Evolutionary conservation across 2,888 invertebrate genomes (phyloP).

Genomic region (Mesoligia furuncula): DNA sequence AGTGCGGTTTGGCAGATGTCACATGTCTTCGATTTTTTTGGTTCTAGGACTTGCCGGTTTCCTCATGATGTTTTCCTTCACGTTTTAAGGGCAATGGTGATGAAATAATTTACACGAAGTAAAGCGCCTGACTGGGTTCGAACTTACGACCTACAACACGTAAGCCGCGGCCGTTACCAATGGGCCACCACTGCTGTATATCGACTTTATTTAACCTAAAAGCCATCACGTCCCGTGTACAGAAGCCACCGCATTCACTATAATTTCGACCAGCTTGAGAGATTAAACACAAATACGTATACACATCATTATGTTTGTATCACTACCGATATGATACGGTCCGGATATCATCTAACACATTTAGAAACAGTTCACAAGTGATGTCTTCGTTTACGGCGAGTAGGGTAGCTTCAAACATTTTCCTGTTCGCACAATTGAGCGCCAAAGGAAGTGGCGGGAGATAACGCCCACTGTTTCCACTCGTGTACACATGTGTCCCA

Average conservation of each 20-base stretch:
- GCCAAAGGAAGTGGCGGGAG: constrained; percentile 74
- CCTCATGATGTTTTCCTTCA: too few species aligned
- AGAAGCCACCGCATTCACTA: background rate
- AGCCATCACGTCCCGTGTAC: background rate
- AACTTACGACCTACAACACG: too few species aligned
- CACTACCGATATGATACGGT: background rate
- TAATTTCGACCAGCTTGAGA: background rate
- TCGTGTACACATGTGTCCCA: constrained; percentile 55
- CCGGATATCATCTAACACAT: constrained; percentile 49
- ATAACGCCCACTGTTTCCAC: constrained; percentile 67
- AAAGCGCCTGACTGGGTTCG: too few species aligned
- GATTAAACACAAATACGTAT: background rate
- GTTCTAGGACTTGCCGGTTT: too few species aligned
- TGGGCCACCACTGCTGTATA: background rate
- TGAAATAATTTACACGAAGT: too few species aligned
- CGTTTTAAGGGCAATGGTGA: too few species aligned
- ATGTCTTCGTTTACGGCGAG: constrained; percentile 62
- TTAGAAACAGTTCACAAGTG: constrained; percentile 54
- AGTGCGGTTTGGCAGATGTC: too few species aligned
- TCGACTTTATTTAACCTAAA: background rate
- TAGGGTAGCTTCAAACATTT: constrained; percentile 60
- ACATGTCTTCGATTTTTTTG: too few species aligned
- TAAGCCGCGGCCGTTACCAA: too few species aligned
- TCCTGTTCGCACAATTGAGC: constrained; percentile 71
- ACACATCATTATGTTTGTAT: background rate